Evolutionary conservation across 2,797 vertebrate genomes (phyloP).

Genomic region (Lacerta bilineata): DNA sequence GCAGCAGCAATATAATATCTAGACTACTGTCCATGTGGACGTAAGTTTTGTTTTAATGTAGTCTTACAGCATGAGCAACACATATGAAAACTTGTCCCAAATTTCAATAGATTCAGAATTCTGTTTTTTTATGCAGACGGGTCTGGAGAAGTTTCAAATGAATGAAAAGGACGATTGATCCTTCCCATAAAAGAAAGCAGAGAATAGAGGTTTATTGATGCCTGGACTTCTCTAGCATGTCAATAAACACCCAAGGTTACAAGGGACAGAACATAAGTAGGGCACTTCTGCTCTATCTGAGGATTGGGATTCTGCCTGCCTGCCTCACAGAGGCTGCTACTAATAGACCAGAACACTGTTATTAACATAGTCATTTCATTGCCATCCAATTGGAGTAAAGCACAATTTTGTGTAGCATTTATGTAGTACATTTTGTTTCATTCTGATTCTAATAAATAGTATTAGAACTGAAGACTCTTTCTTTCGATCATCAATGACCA

Average conservation of each 20-base stretch:
- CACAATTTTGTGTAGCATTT: background rate
- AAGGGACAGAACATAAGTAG: background rate
- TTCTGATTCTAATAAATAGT: background rate
- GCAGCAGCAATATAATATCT: background rate
- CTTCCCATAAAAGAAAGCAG: slow-evolving; percentile 60
- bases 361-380: background rate
- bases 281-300: background rate
- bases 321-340: background rate
- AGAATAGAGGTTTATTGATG: slow-evolving; percentile 21
- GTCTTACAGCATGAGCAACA: background rate
- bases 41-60: background rate
- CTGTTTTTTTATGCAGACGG: slow-evolving; percentile 71
- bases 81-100: background rate
- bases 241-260: slow-evolving; percentile 19
- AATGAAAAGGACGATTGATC: slow-evolving; percentile 73
- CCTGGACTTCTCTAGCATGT: background rate
- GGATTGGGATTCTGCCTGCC: background rate
- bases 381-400: background rate
- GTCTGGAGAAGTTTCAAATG: slow-evolving; percentile 70
- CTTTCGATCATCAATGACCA: background rate
- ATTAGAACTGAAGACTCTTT: background rate
- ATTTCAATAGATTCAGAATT: slow-evolving; percentile 33
- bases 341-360: background rate
- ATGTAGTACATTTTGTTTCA: background rate
- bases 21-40: background rate